Percentiles rank a stretch among this genome's conserved stretches.
Evolutionary conservation across 2,888 invertebrate species (phyloP).

Genomic region (Miltochrista miniata): DNA sequence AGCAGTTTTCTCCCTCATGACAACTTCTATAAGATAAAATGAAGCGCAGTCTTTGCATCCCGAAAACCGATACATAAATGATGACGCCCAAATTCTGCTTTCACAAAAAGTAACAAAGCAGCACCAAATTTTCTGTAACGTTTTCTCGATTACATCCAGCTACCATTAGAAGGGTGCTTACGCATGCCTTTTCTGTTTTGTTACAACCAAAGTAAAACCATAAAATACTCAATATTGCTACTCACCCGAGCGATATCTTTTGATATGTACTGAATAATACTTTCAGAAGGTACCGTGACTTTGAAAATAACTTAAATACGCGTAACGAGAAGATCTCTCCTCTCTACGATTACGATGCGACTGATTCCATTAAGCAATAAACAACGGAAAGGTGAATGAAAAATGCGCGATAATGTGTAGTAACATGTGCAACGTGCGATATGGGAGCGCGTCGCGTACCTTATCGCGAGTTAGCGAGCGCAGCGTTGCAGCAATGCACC

Average conservation of each 20-base stretch:
- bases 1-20: constrained; percentile 73
- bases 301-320: constrained; percentile 30
- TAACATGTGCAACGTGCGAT: constrained; percentile 49
- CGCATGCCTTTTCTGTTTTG: constrained; percentile 41
- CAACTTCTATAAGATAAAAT: constrained; percentile 67
- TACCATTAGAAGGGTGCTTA: constrained; percentile 42
- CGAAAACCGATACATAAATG: constrained; percentile 39
- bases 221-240: constrained; percentile 24
- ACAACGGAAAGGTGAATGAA: constrained; percentile 62
- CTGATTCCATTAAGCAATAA: constrained; percentile 37
- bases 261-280: constrained; percentile 16
- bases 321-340: constrained; percentile 18
- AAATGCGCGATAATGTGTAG: constrained; percentile 54
- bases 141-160: constrained; percentile 25
- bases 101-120: constrained; percentile 11
- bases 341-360: constrained; percentile 28
- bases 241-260: constrained; percentile 28
- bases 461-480: constrained; percentile 62
- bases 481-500: constrained; percentile 64
- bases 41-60: constrained; percentile 51
- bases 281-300: constrained; percentile 25
- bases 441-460: constrained; percentile 55
- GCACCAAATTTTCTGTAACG: constrained; percentile 9
- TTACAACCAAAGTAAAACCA: constrained; percentile 18
- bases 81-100: constrained; percentile 15